phyloP scores from a whole-genome alignment of 2,797 vertebrate species.

The Rhabdophis nuchalis region DNA sequence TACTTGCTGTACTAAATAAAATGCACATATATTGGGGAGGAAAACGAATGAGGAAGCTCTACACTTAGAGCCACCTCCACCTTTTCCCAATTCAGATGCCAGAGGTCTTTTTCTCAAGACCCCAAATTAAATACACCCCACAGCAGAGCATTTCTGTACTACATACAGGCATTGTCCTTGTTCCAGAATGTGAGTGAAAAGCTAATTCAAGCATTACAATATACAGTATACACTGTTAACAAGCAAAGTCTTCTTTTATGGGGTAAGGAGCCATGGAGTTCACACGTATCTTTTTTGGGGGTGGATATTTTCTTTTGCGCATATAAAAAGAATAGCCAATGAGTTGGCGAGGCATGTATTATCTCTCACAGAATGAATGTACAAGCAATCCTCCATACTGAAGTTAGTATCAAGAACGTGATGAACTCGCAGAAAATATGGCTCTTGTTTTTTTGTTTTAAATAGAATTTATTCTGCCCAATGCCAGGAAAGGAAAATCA shows the following conservation, averaged over 20 bases:
- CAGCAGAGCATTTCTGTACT: background rate
- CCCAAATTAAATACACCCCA: background rate
- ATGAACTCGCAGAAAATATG: slow-evolving; percentile 12
- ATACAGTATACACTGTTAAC: background rate
- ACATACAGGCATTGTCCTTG: background rate
- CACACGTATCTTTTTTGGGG: background rate
- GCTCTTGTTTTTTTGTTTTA: slow-evolving; percentile 46
- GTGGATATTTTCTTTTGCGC: background rate
- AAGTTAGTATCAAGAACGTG: slow-evolving; percentile 15
- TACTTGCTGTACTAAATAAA: background rate
- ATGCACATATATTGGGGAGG: background rate
- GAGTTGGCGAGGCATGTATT: background rate
- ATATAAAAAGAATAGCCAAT: background rate
- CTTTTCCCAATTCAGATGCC: background rate
- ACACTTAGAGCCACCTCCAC: background rate
- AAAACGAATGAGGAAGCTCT: background rate
- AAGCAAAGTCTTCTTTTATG: background rate
- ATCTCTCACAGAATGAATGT: background rate
- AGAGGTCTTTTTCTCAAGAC: background rate
- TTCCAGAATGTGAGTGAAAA: background rate
- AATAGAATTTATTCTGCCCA: slow-evolving; percentile 45
- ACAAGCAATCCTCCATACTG: slow-evolving; percentile 1
- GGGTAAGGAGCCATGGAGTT: background rate
- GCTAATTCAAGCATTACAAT: background rate
- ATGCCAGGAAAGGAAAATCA: slow-evolving; percentile 41